Base-by-base conservation (phyloP, 1,140 invertebrate species). In the Euura saliciscinereae region DNA sequence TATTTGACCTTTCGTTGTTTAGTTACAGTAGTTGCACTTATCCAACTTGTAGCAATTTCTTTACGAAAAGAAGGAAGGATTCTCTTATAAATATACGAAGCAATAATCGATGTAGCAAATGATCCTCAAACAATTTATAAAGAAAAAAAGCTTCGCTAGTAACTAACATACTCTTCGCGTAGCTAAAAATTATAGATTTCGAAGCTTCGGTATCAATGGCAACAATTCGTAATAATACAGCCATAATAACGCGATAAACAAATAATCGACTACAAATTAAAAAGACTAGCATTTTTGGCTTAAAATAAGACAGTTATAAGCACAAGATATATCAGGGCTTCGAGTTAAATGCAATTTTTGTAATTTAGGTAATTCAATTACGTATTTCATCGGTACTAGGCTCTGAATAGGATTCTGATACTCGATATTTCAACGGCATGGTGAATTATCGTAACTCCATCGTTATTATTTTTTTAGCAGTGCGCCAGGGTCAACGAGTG, bases 211-310 rank as follows among this genome's bases (percentile, higher is more conserved):
- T 59, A 6, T 3, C 51, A 59, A 4, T 59, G 13, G 51, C 8
- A 59, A 59, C 13, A 59, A 59, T 59, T 11, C 51, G 10, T 59
- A 59, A n/a, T 59, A 6, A 11, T 59, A 59, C 6, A 59, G 13
- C 10, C 10, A 6, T n/a, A 11, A 59, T 28, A 28, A 28, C 28
- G 28, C 28, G 28, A 28, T 28, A 28, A 28, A 28, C 28, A 28
- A 28, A 28, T 28, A 28, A 28, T 28, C 28, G 28, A 28, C 28
- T 28, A 28, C 28, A 28, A 28, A 28, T 28, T 11, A n/a, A 59
- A 59, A 59, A 59, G 51, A 59, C 51, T 59, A 59, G 51, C 51
- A 59, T 59, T 59, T 59, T 59, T 59, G 51, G 51, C 51, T 59
- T 59, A 59, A 59, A 59, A 59, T 59, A 59, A 59, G 3, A 59